phyloP scores from a whole-genome alignment of 2,797 vertebrate genomes.

The Falco berigora region DNA sequence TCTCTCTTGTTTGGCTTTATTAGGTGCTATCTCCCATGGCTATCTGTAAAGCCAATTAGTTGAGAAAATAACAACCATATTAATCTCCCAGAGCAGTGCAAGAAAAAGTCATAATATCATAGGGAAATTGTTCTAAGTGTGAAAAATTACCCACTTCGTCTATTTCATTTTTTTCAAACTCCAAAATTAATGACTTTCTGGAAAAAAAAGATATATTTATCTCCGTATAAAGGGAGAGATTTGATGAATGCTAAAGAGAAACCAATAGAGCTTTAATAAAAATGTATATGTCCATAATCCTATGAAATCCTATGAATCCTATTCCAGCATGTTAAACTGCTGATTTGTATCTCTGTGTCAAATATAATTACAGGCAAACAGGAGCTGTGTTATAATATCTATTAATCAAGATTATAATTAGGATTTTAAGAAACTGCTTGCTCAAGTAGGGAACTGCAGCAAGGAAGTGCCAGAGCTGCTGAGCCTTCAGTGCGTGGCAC shows the following conservation, averaged over 20 bases:
- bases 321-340: slow-evolving; percentile 46
- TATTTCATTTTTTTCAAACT: slow-evolving; percentile 76
- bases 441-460: background rate
- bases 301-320: slow-evolving; percentile 45
- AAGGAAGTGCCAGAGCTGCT: background rate
- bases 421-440: slow-evolving; percentile 30
- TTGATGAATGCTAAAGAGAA: slow-evolving; percentile 67
- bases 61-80: slow-evolving; percentile 71
- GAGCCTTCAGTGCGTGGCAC: background rate
- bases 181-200: slow-evolving; percentile 73
- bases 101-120: slow-evolving; percentile 69
- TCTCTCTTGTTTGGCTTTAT: slow-evolving; percentile 56
- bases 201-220: slow-evolving; percentile 60
- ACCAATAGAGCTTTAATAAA: slow-evolving; percentile 58
- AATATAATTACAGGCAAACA: slow-evolving; percentile 42
- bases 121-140: slow-evolving; percentile 75
- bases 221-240: slow-evolving; percentile 52
- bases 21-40: slow-evolving; percentile 58
- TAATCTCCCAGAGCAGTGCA: slow-evolving; percentile 67
- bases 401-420: slow-evolving; percentile 54
- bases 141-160: slow-evolving; percentile 77
- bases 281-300: slow-evolving; percentile 57
- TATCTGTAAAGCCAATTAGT: slow-evolving; percentile 71
- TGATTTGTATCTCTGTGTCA: slow-evolving; percentile 56
- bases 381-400: slow-evolving; percentile 20